Evolutionary conservation across 2,113 vertebrate genomes (phyloP), one percentile per base, ranked within the genome.

Genomic region (Leuciscus idus): DNA sequence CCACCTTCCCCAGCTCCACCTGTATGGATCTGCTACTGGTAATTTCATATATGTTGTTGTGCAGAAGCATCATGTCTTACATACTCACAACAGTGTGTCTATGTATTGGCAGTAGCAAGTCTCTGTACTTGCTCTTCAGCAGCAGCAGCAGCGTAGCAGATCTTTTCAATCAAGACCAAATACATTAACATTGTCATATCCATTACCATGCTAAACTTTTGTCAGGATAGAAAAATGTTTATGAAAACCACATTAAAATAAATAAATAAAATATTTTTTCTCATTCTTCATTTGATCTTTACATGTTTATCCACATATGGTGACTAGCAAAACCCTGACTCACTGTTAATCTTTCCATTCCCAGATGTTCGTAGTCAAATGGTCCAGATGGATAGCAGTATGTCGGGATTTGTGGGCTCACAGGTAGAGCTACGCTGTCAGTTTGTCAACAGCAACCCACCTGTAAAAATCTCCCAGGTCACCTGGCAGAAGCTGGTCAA

Each of bases 401-500:
- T 96, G 84, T 97, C 95, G 0, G 98, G 97, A 2, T 98, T 96
- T 86, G 94, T 97, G 0, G 97, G 97, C 82, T 95, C 96, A 0
- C 96, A 97, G 1, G 96, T 98, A 89, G 95, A 97, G 83, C 96
- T 99, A 30, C 96, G 96, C 88, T 99, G 98, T 90, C 95, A 93
- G 81, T 98, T 99, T 88, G 93, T 96, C 91, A 99, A 98, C 93
- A 97, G 95, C 0, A 93, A 95, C 79, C 96, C 96, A 11, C 94
- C 89, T 0, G 97, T 99, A 91, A 99, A 98, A 95, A 98, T 99
- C 93, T 99, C 94, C 0, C 95, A 99, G 94, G 97, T 99, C 86
- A 99, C 98, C 0, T 99, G 98, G 98, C 98, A 99, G 92, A 99
- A 99, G 89, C 91, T 96, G 90, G 96, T 95, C 84, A 99, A 99